Base-by-base conservation (phyloP, 2,797 vertebrate genomes). In the Chloroceryle amazona region DNA sequence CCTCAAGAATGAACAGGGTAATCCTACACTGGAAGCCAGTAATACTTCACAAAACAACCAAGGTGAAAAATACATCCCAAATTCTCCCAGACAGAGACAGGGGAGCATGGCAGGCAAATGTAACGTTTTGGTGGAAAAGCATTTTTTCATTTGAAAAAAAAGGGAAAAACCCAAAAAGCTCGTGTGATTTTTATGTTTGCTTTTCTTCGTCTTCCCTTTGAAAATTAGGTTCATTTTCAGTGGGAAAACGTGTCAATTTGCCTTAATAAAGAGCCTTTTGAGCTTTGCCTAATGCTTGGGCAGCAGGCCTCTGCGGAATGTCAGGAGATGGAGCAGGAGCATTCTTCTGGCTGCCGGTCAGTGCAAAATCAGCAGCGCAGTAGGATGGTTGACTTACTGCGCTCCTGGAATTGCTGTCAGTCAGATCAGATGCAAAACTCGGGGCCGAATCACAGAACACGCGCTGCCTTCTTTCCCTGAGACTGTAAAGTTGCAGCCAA, bases 301-400 rank as follows among this genome's bases (percentile, higher is more conserved):
- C 71, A 89, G 89, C 51, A 76, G 90, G 52, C 58, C 42, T 13
- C 37, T 29, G 75, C 73, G 85, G 91, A 95, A 86, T 79, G 91
- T 86, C 66, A 90, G 90, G 90, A 71, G 82, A 93, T 57, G 91
- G 91, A 89, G 78, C 81, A 61, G 83, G 66, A 89, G 81, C 88
- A 70, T 93, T 95, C 91, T 86, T 63, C 94, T 84, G 81, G 68
- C 91, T 14, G 22, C 52, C 0, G 9, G 70, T 28, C 78, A 31
- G 39, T 11, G 39, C 0, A 3, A 82, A 72, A 90, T 29, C 86
- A 73, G 61, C 70, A 51, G 71, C 19, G 1, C 29, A 22, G 57
- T 13, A 20, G 3, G 0, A 3, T 1, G 26, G 25, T 8, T 83
- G 84, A 75, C 68, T 73, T 35, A 2, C 39, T 7, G 1, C 1